Percentiles rank a stretch among this genome's conserved stretches.
These are phyloP conservation scores for Drosophila mayri DNA, from an alignment of 1,140 invertebrate genomes.

Conservation along the genomic window DNA sequence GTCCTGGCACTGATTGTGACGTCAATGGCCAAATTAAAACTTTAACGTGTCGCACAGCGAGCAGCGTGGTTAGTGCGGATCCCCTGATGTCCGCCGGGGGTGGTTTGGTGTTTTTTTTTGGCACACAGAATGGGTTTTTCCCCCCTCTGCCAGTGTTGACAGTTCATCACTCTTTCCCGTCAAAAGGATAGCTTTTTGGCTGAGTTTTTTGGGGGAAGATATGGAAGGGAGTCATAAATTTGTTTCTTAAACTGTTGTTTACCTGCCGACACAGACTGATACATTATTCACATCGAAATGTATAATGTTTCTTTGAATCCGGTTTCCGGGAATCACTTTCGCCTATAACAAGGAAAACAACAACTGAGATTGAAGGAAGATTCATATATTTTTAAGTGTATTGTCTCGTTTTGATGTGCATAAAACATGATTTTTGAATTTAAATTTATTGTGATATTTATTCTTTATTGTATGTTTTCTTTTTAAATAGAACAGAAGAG, in stretches of 20 bases:
- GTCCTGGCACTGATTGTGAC: slow-evolving; percentile 66
- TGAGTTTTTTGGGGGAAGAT: neutral
- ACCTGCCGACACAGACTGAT: neutral
- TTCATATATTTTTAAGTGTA: neutral
- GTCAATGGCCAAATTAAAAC: slow-evolving; percentile 78
- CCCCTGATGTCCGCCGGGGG: slow-evolving; percentile 8
- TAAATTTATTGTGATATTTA: neutral
- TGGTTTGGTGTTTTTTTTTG: neutral
- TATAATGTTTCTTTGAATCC: neutral
- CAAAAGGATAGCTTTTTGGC: slow-evolving; percentile 1
- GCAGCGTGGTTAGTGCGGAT: slow-evolving; percentile 23
- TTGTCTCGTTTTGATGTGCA: neutral
- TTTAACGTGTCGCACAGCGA: slow-evolving; percentile 71
- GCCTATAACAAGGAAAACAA: too few relatives aligned
- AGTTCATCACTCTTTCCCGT: slow-evolving; percentile 16
- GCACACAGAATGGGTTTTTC: slow-evolving; percentile 8
- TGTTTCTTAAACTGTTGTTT: neutral
- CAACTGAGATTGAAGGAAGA: neutral
- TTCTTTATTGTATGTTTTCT: neutral
- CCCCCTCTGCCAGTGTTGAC: slow-evolving; percentile 14
- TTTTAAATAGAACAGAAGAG: too few relatives aligned
- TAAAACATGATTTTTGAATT: neutral
- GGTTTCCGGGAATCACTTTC: neutral
- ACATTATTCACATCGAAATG: slow-evolving; percentile 2
- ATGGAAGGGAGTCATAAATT: neutral